phyloP scores from a whole-genome alignment of 2,888 invertebrate genomes.

The Nomada fucata region DNA sequence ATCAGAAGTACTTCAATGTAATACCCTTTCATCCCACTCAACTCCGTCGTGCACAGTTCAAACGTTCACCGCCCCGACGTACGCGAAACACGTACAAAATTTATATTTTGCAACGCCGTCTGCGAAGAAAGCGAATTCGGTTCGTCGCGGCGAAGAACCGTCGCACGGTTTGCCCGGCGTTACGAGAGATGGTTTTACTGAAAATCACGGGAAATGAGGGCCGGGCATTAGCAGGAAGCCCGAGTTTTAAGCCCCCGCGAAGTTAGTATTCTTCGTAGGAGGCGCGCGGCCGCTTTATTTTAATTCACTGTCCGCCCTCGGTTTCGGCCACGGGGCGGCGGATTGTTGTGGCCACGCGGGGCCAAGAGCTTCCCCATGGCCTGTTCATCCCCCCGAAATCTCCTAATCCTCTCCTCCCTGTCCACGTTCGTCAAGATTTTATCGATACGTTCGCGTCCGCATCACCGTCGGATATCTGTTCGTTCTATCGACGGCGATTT shows the following conservation, averaged over 20 bases:
- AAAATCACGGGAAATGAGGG: slow-evolving; percentile 31
- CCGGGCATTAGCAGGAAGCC: slow-evolving; percentile 38
- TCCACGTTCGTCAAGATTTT: slow-evolving; percentile 59
- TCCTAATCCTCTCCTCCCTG: slow-evolving; percentile 57
- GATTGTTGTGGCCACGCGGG: slow-evolving; percentile 10
- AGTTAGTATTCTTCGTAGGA: slow-evolving; percentile 57
- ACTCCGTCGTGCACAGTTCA: neutral
- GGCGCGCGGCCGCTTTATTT: slow-evolving; percentile 49
- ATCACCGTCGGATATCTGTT: slow-evolving; percentile 22
- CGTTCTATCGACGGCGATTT: slow-evolving; percentile 50
- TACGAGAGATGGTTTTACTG: slow-evolving; percentile 15
- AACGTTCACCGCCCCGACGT: neutral
- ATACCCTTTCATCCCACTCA: no score
- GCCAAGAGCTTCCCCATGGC: neutral
- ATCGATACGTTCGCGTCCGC: slow-evolving; percentile 58
- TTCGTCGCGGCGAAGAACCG: neutral
- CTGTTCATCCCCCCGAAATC: slow-evolving; percentile 54
- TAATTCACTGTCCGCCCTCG: slow-evolving; percentile 44
- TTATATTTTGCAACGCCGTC: neutral
- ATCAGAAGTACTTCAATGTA: neutral
- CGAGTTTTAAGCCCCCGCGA: slow-evolving; percentile 41
- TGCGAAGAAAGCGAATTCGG: neutral
- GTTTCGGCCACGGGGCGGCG: slow-evolving; percentile 1
- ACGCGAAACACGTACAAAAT: neutral
- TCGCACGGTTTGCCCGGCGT: slow-evolving; percentile 15